phyloP scores from a whole-genome alignment of 2,113 vertebrate species.

The Neomonachus schauinslandi region DNA sequence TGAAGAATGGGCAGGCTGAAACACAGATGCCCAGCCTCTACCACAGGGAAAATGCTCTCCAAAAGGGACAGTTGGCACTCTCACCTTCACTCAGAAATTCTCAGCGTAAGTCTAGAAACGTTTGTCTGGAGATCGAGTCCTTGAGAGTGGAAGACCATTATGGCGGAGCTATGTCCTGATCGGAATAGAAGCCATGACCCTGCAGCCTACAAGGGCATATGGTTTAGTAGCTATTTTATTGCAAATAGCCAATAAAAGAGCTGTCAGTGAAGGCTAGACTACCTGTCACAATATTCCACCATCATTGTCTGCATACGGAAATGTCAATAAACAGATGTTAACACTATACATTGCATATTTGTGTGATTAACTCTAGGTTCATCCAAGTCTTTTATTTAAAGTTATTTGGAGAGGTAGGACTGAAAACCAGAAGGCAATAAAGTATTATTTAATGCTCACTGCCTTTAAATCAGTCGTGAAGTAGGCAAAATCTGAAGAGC shows the following conservation, averaged over 20 bases:
- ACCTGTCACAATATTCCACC: neutral
- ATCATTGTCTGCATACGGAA: neutral
- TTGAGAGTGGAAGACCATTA: neutral
- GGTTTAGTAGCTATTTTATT: neutral
- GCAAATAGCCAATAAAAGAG: neutral
- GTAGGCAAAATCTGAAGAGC: neutral
- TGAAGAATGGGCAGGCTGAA: neutral
- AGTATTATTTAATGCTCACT: neutral
- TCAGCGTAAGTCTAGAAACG: neutral
- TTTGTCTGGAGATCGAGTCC: neutral
- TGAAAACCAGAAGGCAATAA: conserved; percentile 30
- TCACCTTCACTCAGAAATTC: neutral
- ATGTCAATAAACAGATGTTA: neutral
- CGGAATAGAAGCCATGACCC: neutral
- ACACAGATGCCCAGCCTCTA: neutral
- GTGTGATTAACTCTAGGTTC: neutral
- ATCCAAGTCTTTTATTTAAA: neutral
- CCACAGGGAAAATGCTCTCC: neutral
- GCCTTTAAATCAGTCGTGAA: neutral
- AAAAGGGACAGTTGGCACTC: neutral
- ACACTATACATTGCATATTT: neutral
- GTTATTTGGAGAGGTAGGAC: neutral
- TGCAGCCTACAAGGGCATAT: neutral
- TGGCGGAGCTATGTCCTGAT: neutral
- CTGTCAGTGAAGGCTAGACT: neutral